Base-by-base conservation (phyloP, 1,140 invertebrate species). In the Zaprionus lachaisei region DNA sequence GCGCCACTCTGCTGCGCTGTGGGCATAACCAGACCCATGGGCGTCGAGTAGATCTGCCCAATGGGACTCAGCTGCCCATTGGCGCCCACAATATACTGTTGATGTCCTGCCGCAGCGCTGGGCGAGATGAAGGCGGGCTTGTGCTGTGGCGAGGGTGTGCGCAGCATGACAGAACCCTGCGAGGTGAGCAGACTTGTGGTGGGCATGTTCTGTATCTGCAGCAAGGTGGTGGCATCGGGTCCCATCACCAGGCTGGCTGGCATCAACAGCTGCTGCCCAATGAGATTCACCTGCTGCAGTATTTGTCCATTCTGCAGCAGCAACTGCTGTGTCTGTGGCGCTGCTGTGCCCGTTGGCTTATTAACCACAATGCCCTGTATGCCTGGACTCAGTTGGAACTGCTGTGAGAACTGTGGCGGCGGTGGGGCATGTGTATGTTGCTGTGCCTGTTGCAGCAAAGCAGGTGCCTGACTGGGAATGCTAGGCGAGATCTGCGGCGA, bases 231-330 rank as follows among this genome's bases (percentile, higher is more conserved):
- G 2, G 96, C 95, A 80, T 96, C 95, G 28, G 96, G 95, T 4
- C 96, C 95, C 55, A 96, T 94, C 94, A 97, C 95, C 73, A 96
- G 94, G 2, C 96, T 96, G 1, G 96, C 96, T 4, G 97, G 96
- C 55, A 97, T 95, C 56, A 97, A 95, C 80, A 97, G 96, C 83
- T 97, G 96, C 82, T 97, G 97, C 4, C 96, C 95, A 81, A 96
- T 96, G 26, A 97, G 94, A 93, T 97, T 97, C 15, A 97, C 96
- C 1, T 97, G 96, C 89, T 97, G 97, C 26, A 95, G 64, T 14
- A 93, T 91, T 61, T 92, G 91, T 0, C 92, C 92, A 24, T 93
- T 93, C 63, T 93, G 92, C 1, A 96, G 93, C 31, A 97, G 92
- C 92, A 97, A 97, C 28, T 97, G 96, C 24, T 96, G 94, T 26